These are phyloP conservation scores for Dicrostonyx torquatus DNA, from an alignment of 2,797 vertebrate genomes.

Conservation along the genomic window DNA sequence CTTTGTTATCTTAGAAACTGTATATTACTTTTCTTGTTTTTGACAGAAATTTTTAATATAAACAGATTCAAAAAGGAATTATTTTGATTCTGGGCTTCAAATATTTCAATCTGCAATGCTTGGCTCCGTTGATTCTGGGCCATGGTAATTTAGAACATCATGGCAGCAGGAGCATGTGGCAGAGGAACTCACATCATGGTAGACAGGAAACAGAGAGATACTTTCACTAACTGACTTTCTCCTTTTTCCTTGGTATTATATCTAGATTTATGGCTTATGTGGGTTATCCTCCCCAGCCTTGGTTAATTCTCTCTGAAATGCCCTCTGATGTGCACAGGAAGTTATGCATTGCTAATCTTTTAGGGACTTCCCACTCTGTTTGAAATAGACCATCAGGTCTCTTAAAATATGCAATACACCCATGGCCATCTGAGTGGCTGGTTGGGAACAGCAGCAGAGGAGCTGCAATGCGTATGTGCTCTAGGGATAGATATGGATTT, in stretches of 20 bases:
- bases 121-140: not conserved
- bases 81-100: not conserved
- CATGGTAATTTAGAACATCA: not conserved
- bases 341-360: not conserved
- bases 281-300: not conserved
- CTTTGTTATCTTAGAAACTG: not conserved
- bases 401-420: not conserved
- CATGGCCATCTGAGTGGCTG: not conserved
- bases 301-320: not conserved
- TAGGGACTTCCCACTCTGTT: not conserved
- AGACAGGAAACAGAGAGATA: not conserved
- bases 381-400: not conserved
- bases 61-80: not conserved
- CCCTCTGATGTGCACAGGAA: no score
- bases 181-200: not conserved
- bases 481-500: not conserved
- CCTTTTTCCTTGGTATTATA: not conserved
- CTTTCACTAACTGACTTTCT: not conserved
- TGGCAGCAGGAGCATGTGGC: not conserved
- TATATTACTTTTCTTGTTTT: not conserved
- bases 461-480: not conserved
- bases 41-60: not conserved
- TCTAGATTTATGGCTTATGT: not conserved
- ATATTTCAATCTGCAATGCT: not conserved
- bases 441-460: not conserved